Evolutionary conservation across 2,113 vertebrate genomes (phyloP), one percentile per base, ranked within the genome.

Genomic region (Psephotus haematonotus): DNA sequence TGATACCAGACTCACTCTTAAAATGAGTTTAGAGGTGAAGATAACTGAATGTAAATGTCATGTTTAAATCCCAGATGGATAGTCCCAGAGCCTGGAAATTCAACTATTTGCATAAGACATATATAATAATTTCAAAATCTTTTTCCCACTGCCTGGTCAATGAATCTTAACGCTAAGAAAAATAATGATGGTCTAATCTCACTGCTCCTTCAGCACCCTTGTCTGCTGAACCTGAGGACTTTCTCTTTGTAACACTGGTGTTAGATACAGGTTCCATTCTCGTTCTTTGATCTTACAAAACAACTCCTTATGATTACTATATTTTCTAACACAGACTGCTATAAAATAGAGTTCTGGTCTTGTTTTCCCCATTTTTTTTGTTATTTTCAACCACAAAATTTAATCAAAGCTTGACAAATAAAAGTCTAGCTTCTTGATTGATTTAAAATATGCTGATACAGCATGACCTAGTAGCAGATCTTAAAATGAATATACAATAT

Each of bases 391-490:
- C 67, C 43, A 46, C 17, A 5, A 91, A 91, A 96, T 94, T 95
- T 72, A 77, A 96, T 96, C 92, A 95, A 90, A 97, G 10, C 71
- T 74, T 60, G 91, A 95, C 91, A 97, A 96, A 92, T 89, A 64
- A 82, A 96, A 60, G 33, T 86, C 75, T 53, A 78, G 47, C 59
- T 91, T 89, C 85, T 82, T 97, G 96, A 96, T 80, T 20, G 65
- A 96, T 96, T 81, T 50, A 52, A 89, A 98, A 93, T 96, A 95
- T 82, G 75, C 92, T 95, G 92, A 92, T 89, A 89, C 49, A 84
- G 86, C 93, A 88, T 7, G 81, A 97, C 50, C 94, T 81, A 88
- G 68, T 88, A 96, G 76, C 68, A 92, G 59, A 94, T 95, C 91
- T 92, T 78, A 77, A 93, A 92, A 92, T 57, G 93, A 94, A 97